Conservation (phyloP, 2,113 vertebrate species). For the Seriola dumerili region DNA sequence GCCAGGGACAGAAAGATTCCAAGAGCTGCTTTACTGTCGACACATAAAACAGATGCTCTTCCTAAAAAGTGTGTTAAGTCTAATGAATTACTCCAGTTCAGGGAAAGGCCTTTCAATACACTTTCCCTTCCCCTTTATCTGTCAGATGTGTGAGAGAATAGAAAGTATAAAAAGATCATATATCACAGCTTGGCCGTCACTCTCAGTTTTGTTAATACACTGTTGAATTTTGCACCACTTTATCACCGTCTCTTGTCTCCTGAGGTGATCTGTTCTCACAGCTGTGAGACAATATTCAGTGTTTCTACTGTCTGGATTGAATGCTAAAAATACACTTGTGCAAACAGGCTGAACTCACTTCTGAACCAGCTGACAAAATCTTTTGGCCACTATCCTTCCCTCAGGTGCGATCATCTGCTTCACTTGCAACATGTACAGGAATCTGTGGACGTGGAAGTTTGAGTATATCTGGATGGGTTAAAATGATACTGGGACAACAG, state of each 20-base stretch:
- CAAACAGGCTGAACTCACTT: slow-evolving; percentile 47
- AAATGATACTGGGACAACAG: not conserved
- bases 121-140: not conserved
- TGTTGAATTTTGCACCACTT: slow-evolving; percentile 60
- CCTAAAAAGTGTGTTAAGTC: not conserved
- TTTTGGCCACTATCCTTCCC: slow-evolving; percentile 1
- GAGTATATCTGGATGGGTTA: not conserved
- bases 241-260: slow-evolving; percentile 42
- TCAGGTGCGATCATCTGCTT: not conserved
- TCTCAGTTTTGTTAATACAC: slow-evolving; percentile 12
- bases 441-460: not conserved
- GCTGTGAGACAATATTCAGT: slow-evolving; percentile 36
- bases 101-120: accelerated
- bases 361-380: slow-evolving; percentile 30
- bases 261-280: slow-evolving; percentile 49
- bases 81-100: not conserved
- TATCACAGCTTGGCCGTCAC: slow-evolving; percentile 15
- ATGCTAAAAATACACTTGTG: slow-evolving; percentile 59
- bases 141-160: not conserved
- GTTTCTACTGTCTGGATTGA: slow-evolving; percentile 40
- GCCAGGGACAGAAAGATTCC: not conserved
- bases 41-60: not conserved
- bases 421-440: not conserved
- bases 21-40: not conserved
- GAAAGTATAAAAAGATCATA: slow-evolving; percentile 19